Conservation (phyloP, 2,888 invertebrate species). For the Linnaemya vulpina region DNA sequence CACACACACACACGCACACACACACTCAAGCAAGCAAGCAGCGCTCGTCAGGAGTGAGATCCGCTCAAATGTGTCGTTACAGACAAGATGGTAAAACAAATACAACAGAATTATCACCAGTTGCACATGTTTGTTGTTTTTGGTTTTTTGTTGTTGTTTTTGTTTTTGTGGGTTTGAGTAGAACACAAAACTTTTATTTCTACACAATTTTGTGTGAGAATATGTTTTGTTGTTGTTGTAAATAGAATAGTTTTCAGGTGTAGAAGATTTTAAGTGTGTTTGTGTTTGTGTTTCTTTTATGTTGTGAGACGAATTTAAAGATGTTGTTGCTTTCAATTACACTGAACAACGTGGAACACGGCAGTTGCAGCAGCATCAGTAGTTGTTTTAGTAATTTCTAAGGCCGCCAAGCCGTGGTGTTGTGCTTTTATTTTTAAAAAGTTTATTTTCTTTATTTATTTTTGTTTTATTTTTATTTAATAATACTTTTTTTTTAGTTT, state of each 20-base stretch:
- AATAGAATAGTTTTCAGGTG: not conserved
- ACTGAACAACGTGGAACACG: not conserved
- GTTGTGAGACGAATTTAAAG: not conserved
- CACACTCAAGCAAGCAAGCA: not conserved
- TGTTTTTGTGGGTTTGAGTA: not conserved
- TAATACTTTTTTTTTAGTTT: conserved; percentile 74
- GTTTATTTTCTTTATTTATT: not conserved
- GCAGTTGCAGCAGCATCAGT: not conserved
- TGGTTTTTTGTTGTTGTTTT: conserved; percentile 4
- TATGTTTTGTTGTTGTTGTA: conserved; percentile 16
- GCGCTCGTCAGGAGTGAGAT: conserved; percentile 6
- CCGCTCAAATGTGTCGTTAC: conserved; percentile 45
- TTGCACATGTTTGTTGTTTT: conserved; percentile 54
- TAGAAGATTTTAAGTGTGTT: not conserved
- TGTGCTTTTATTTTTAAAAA: not conserved
- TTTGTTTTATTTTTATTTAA: too few species aligned
- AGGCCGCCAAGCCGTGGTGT: not conserved
- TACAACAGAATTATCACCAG: conserved; percentile 62
- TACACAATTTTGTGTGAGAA: not conserved
- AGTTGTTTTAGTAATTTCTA: not conserved
- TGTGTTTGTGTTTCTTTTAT: not conserved
- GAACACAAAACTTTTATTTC: not conserved
- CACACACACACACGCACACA: not conserved
- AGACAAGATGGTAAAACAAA: conserved; percentile 18
- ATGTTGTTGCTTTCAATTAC: conserved; percentile 16